A percentile compares a stretch with the other conserved stretches of the same genome.
phyloP scores from a whole-genome alignment of 2,888 invertebrate species.

The Rhamphomyia laevipes region DNA sequence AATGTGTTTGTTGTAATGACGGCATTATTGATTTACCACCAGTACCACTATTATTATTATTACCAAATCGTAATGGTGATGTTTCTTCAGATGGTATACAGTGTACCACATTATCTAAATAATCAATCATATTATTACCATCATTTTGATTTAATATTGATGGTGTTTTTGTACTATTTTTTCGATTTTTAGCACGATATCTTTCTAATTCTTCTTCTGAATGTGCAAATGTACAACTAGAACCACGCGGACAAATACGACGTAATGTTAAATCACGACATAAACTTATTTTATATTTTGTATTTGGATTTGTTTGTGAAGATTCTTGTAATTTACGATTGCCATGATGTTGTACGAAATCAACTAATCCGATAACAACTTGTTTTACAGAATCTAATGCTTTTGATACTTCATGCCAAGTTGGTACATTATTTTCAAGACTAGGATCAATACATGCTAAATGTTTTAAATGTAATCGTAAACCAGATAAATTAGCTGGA shows the following conservation, averaged over 20 bases:
- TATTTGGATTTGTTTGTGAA: conserved; percentile 45
- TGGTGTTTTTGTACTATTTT: conserved; percentile 35
- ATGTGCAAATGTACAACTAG: conserved; percentile 85
- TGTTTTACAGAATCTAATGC: conserved; percentile 56
- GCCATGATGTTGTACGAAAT: conserved; percentile 65
- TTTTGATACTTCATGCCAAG: conserved; percentile 52
- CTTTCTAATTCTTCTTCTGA: conserved; percentile 83
- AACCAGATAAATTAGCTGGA: conserved; percentile 65
- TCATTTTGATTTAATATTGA: conserved; percentile 1
- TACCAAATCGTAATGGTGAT: conserved; percentile 28
- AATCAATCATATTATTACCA: conserved; percentile 12
- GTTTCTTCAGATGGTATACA: conserved; percentile 23
- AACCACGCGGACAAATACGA: conserved; percentile 74
- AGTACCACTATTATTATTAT: background rate
- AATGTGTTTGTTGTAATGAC: conserved; percentile 4
- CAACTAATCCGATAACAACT: conserved; percentile 65
- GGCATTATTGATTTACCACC: conserved; percentile 5
- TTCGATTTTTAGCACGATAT: conserved; percentile 54
- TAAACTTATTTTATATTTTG: conserved; percentile 82
- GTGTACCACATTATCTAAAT: conserved; percentile 16
- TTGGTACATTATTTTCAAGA: conserved; percentile 52
- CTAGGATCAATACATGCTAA: conserved; percentile 79
- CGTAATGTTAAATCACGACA: conserved; percentile 72
- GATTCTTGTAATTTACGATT: conserved; percentile 51
- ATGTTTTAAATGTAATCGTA: conserved; percentile 70